These are phyloP conservation scores for Emydura subglobosa DNA, from an alignment of 2,113 vertebrate genomes.

Conservation along the genomic window DNA sequence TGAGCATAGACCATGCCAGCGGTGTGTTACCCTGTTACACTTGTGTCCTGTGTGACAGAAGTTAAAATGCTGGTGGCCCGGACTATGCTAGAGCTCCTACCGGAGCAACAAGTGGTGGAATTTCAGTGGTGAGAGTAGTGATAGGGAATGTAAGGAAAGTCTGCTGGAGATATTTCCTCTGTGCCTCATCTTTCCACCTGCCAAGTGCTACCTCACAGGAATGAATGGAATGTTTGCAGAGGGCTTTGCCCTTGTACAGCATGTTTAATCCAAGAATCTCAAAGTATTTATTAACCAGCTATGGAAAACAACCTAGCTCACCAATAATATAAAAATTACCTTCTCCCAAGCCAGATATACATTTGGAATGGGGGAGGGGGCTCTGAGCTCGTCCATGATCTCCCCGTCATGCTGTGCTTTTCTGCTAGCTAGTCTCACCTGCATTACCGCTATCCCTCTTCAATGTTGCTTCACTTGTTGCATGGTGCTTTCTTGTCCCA, in stretches of 20 bases:
- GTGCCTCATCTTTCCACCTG: background rate
- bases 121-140: background rate
- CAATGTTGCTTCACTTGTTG: background rate
- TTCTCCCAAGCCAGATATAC: background rate
- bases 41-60: too few species aligned
- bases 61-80: too few species aligned
- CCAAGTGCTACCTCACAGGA: background rate
- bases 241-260: background rate
- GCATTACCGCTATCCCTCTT: background rate
- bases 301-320: background rate
- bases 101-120: background rate
- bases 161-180: background rate
- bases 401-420: background rate
- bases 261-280: background rate
- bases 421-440: background rate
- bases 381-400: background rate
- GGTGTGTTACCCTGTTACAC: background rate
- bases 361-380: too few species aligned
- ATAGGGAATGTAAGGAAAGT: background rate
- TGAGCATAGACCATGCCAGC: background rate
- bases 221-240: background rate
- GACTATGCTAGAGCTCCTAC: too few species aligned
- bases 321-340: background rate
- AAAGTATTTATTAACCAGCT: background rate
- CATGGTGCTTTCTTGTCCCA: background rate